Percentiles rank a stretch among this genome's conserved stretches.
These are phyloP conservation scores for Cetoscarus ocellatus DNA, from an alignment of 2,797 vertebrate species.

Conservation along the genomic window DNA sequence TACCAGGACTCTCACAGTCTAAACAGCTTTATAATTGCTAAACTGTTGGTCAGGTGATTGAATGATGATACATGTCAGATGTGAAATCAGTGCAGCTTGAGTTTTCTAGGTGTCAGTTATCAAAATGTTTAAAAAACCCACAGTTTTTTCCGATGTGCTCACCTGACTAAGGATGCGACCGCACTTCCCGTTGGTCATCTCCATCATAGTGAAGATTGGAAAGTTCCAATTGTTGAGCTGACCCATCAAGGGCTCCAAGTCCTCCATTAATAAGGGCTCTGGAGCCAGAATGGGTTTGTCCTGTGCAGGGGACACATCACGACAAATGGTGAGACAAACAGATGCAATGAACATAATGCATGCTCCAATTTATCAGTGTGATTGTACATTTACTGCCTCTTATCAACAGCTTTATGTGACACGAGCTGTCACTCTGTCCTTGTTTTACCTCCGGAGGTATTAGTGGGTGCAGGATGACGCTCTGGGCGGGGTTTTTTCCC, in stretches of 20 bases:
- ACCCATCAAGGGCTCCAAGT: conserved; percentile 91
- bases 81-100: too few species aligned
- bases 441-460: conserved; percentile 81
- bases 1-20: too few species aligned
- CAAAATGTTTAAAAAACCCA: too few species aligned
- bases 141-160: conserved; percentile 50
- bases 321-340: background rate
- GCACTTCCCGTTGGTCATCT: conserved; percentile 93
- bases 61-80: too few species aligned
- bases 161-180: conserved; percentile 99
- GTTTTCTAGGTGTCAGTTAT: too few species aligned
- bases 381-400: background rate
- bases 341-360: conserved; percentile 1
- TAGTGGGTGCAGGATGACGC: conserved; percentile 81
- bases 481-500: conserved; percentile 82
- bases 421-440: background rate
- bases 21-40: too few species aligned
- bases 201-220: conserved; percentile 96
- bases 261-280: conserved; percentile 95
- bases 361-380: background rate
- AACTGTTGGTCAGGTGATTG: too few species aligned
- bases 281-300: conserved; percentile 93
- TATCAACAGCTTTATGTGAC: background rate
- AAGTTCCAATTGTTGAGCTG: conserved; percentile 99
- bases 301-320: conserved; percentile 70